A percentile compares a stretch with the other conserved stretches of the same genome.
phyloP scores from a whole-genome alignment of 2,888 invertebrate genomes.

The Nomada fabriciana region DNA sequence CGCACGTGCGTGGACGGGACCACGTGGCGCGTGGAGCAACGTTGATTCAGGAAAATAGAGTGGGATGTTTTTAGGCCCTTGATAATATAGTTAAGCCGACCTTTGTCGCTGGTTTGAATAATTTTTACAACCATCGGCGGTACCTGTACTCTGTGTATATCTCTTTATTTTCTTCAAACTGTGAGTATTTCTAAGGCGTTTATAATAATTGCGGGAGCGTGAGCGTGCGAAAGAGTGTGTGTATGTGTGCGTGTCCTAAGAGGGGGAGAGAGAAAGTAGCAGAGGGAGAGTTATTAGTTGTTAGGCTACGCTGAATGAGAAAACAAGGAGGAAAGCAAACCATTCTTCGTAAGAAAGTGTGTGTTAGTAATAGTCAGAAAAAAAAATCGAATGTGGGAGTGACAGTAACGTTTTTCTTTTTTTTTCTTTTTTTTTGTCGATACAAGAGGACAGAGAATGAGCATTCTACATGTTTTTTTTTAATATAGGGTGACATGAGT shows the following conservation, averaged over 20 bases:
- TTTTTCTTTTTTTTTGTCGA: slow-evolving; percentile 47
- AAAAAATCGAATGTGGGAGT: slow-evolving; percentile 57
- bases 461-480: slow-evolving; percentile 55
- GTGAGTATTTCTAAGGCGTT: slow-evolving; percentile 75
- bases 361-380: slow-evolving; percentile 57
- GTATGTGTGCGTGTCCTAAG: neutral
- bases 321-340: neutral
- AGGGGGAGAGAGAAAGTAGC: slow-evolving; percentile 6
- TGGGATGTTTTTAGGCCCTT: slow-evolving; percentile 69
- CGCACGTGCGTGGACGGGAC: slow-evolving; percentile 5
- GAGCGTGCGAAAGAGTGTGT: neutral
- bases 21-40: slow-evolving; percentile 46
- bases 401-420: slow-evolving; percentile 54
- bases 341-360: slow-evolving; percentile 59
- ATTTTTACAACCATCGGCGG: slow-evolving; percentile 71
- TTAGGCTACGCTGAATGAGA: slow-evolving; percentile 34
- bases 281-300: slow-evolving; percentile 35
- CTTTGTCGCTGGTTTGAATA: slow-evolving; percentile 72
- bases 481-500: slow-evolving; percentile 57
- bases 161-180: slow-evolving; percentile 74
- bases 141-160: slow-evolving; percentile 80
- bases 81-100: slow-evolving; percentile 70
- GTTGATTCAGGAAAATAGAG: slow-evolving; percentile 41
- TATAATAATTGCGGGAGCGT: slow-evolving; percentile 39
- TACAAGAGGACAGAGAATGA: slow-evolving; percentile 50